Percentiles rank a stretch among this genome's conserved stretches.
Evolutionary conservation across 2,888 invertebrate species (phyloP).

Genomic region (Megalurothrips usitatus): DNA sequence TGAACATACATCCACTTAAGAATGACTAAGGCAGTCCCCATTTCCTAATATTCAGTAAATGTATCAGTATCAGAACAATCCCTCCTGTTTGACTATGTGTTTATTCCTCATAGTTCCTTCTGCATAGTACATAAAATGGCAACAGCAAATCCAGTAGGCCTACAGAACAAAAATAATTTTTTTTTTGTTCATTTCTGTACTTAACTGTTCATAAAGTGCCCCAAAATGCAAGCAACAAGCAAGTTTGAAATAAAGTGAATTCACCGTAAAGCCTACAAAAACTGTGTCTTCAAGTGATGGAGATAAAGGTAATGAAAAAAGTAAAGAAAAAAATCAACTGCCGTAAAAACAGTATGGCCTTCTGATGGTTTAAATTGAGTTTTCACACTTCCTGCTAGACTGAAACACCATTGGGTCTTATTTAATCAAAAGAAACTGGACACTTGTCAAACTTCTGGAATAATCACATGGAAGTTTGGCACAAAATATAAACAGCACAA

Average conservation of each 20-base stretch:
- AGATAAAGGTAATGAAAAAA: neutral
- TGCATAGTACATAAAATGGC: neutral
- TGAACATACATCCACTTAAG: neutral
- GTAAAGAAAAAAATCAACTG: neutral
- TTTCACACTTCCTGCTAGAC: neutral
- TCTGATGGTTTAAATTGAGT: neutral
- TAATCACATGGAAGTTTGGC: neutral
- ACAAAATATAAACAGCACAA: constrained; percentile 7
- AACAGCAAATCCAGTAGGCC: neutral
- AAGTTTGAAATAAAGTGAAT: neutral
- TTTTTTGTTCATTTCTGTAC: neutral
- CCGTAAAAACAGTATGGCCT: neutral
- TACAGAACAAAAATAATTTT: neutral
- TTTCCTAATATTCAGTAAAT: neutral
- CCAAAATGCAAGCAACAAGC: neutral
- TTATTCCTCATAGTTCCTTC: neutral
- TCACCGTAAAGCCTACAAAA: neutral
- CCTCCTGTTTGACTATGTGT: neutral
- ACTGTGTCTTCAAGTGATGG: neutral
- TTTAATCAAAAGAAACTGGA: neutral
- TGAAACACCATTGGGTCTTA: neutral
- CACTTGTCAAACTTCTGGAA: neutral
- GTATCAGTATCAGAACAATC: neutral
- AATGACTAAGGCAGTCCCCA: neutral
- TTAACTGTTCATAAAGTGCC: neutral